These are phyloP conservation scores for Metopolophium dirhodum DNA, from an alignment of 1,140 invertebrate species.

Conservation along the genomic window DNA sequence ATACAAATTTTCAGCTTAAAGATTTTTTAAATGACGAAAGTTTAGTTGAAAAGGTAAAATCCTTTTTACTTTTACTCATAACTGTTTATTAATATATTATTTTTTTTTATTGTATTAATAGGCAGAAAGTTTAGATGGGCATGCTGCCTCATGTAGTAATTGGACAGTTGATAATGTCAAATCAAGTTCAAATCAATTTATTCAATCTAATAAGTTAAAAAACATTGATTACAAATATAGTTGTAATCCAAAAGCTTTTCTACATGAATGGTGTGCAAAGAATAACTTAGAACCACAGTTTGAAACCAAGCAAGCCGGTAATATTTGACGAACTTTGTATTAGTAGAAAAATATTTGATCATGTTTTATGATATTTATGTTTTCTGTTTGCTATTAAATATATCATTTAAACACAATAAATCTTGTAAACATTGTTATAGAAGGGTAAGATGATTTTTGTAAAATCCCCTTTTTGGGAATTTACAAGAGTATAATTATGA, in stretches of 20 bases:
- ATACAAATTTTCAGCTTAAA: slow-evolving; percentile 70
- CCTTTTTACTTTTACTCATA: neutral
- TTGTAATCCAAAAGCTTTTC: slow-evolving; percentile 79
- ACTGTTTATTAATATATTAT: neutral
- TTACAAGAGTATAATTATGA: slow-evolving; percentile 54
- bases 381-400: neutral
- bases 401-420: neutral
- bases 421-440: neutral
- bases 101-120: slow-evolving; percentile 60
- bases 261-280: slow-evolving; percentile 89
- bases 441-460: neutral
- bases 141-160: slow-evolving; percentile 93
- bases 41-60: slow-evolving; percentile 72
- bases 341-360: neutral
- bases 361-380: neutral
- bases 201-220: slow-evolving; percentile 89
- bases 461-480: neutral
- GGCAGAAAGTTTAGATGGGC: slow-evolving; percentile 93
- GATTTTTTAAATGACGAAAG: slow-evolving; percentile 79
- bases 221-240: slow-evolving; percentile 85
- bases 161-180: slow-evolving; percentile 99
- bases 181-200: slow-evolving; percentile 92
- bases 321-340: slow-evolving; percentile 46
- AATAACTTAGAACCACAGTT: slow-evolving; percentile 78
- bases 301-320: slow-evolving; percentile 82